Evolutionary conservation across 2,797 vertebrate genomes (phyloP).

Genomic region (Lepilemur septentrionalis): DNA sequence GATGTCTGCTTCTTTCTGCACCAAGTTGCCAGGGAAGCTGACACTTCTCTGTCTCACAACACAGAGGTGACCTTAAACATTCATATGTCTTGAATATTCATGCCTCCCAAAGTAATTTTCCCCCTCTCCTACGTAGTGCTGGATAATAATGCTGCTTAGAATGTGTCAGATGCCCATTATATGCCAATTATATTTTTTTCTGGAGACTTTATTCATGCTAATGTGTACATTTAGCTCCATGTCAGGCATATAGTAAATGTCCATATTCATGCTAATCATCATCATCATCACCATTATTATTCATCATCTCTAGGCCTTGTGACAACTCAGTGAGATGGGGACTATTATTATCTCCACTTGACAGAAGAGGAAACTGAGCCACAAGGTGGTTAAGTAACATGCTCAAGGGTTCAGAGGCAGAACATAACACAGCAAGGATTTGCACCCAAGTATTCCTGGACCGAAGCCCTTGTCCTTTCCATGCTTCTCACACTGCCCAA

Average conservation of each 20-base stretch:
- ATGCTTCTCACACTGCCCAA: accelerated
- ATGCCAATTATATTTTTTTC: neutral
- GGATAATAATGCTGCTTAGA: neutral
- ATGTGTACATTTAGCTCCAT: neutral
- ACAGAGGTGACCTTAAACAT: neutral
- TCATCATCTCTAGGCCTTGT: neutral
- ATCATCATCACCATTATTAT: neutral
- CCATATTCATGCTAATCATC: neutral
- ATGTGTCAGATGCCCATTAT: neutral
- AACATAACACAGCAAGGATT: neutral
- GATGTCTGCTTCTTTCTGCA: neutral
- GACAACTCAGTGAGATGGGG: neutral
- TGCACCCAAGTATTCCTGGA: neutral
- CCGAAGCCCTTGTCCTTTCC: neutral
- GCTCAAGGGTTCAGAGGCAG: neutral
- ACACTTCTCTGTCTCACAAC: neutral
- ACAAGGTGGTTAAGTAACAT: neutral
- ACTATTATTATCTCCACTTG: neutral
- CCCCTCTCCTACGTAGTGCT: neutral
- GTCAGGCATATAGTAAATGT: neutral
- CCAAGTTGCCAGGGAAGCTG: neutral
- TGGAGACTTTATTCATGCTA: neutral
- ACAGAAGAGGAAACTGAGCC: neutral
- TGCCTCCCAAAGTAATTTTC: neutral
- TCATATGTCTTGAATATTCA: neutral